Base-by-base conservation (phyloP, 1,140 invertebrate genomes). In the Tribolium castaneum region DNA sequence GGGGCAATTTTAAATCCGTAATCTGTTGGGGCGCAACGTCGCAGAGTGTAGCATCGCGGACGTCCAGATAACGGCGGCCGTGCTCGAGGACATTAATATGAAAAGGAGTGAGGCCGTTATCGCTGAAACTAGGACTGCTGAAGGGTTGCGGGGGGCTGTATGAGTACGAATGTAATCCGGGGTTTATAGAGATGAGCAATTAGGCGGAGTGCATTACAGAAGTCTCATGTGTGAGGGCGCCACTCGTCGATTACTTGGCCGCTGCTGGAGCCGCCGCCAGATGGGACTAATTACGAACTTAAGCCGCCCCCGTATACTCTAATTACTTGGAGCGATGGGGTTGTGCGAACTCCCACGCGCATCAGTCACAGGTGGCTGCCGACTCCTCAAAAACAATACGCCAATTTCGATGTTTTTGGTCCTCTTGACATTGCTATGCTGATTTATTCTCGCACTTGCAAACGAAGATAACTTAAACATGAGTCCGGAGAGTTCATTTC, bases 251-350 rank as follows among this genome's bases (percentile, higher is more conserved):
- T 84, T 84, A 83, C 83, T 83, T 81, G 80, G 77, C 80, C 83
- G 80, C 77, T 81, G 78, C 62, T 66, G 79, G 80, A 77, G 76
- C 78, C 54, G 71, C 77, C 80, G 78, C 84, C 84, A 85, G 83
- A 85, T 85, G 84, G 83, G 84, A 84, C 84, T 85, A 85, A 85
- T 85, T 85, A 84, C 82, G 75, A 82, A 84, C 83, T 85, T 85
- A 85, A 85, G 83, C 83, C 81, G 80, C 73, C 79, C 79, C 80
- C 77, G 73, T 52, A 76, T 54, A 73, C 71, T 73, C 52, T 73
- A 73, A 51, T 73, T 73, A 66, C 59, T 66, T 30, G 16, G 5
- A 66, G 59, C 59, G 59, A 66, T 66, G 59, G 59, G 59, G 59
- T 66, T 66, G 59, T 66, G 59, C 59, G 30, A 66, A 66, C 34